These are phyloP conservation scores for Lycia hirtaria DNA, from an alignment of 2,888 invertebrate species.

Conservation along the genomic window DNA sequence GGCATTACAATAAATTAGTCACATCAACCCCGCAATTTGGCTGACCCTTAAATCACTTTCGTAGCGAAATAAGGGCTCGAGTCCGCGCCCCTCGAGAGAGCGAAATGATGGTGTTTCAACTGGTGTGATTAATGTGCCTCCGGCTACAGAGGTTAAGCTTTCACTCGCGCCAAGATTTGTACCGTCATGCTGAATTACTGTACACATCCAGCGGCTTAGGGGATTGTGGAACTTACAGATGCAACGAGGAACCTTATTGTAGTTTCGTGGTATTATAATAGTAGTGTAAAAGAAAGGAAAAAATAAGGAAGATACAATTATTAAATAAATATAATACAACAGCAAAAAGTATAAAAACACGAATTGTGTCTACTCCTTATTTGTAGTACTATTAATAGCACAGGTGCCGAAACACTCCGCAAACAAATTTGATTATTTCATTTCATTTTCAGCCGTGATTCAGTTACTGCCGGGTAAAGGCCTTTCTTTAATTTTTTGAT, in stretches of 20 bases:
- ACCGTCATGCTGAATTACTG: slow-evolving; percentile 10
- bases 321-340: too few species aligned
- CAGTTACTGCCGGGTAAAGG: too few species aligned
- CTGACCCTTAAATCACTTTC: slow-evolving; percentile 27
- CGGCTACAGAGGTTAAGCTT: slow-evolving; percentile 14
- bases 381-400: too few species aligned
- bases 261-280: too few species aligned
- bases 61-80: slow-evolving; percentile 20
- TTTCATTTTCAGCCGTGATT: too few species aligned
- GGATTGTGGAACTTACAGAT: not conserved
- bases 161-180: slow-evolving; percentile 7
- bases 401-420: too few species aligned
- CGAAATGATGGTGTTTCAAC: slow-evolving; percentile 23
- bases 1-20: slow-evolving; percentile 27
- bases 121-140: slow-evolving; percentile 23
- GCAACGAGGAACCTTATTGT: not conserved
- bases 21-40: slow-evolving; percentile 21
- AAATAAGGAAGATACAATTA: too few species aligned
- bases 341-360: too few species aligned
- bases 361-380: too few species aligned
- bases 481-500: too few species aligned
- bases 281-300: too few species aligned
- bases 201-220: slow-evolving; percentile 5
- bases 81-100: slow-evolving; percentile 15
- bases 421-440: too few species aligned